Evolutionary conservation across 23 tunicate species (phyloP).

Genomic region (Ciona savignyi): DNA sequence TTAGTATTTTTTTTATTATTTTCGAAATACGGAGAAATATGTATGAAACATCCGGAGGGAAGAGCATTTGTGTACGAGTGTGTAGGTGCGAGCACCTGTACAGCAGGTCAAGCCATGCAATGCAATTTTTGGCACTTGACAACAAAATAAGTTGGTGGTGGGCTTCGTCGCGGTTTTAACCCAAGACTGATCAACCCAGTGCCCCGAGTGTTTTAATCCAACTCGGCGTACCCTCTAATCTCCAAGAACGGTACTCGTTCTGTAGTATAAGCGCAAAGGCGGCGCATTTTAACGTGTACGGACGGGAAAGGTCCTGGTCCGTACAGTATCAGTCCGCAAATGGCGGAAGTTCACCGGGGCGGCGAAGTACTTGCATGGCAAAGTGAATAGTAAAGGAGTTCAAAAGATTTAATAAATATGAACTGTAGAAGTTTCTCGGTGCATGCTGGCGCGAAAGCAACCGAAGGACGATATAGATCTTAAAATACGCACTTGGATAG

Average conservation of each 20-base stretch:
- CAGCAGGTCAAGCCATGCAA: conserved; percentile 2
- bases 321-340: too few species aligned
- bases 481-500: background rate
- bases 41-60: background rate
- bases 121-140: background rate
- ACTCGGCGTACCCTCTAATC: background rate
- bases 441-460: background rate
- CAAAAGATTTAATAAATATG: background rate
- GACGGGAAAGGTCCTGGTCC: background rate
- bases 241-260: background rate
- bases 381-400: background rate
- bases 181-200: background rate
- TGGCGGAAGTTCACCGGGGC: too few species aligned
- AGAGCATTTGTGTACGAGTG: background rate
- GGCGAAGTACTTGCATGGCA: background rate
- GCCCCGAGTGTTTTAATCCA: background rate
- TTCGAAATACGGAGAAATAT: background rate
- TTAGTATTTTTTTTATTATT: too few species aligned
- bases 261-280: background rate
- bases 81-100: conserved; percentile 1
- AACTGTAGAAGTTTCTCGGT: background rate
- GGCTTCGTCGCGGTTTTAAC: background rate
- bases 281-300: background rate
- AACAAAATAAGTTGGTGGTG: background rate
- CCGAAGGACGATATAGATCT: background rate